phyloP scores from a whole-genome alignment of 2,113 vertebrate species.

The Poicephalus meyeri region DNA sequence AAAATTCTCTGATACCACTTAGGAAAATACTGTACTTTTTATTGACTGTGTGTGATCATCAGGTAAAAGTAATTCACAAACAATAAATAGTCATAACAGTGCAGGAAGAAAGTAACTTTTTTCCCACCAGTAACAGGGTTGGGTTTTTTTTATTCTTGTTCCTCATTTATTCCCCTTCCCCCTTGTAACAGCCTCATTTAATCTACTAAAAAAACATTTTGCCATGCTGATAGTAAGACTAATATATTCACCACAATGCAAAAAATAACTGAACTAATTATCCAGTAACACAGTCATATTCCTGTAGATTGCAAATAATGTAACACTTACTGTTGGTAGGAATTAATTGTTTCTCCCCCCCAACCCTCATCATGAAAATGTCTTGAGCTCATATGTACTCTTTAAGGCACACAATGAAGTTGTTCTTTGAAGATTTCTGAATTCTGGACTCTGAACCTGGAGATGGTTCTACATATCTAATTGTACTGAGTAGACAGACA shows the following conservation, averaged over 20 bases:
- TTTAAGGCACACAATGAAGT: neutral
- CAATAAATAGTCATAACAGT: neutral
- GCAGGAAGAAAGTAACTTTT: neutral
- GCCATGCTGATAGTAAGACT: neutral
- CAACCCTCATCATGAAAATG: accelerated
- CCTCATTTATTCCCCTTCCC: neutral
- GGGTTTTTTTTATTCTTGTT: neutral
- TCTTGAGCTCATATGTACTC: accelerated
- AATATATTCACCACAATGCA: neutral
- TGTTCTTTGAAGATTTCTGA: neutral
- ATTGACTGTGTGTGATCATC: neutral
- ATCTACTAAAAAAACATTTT: neutral
- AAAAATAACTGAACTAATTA: neutral
- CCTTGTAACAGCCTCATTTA: neutral
- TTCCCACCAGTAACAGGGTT: neutral
- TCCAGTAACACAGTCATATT: neutral
- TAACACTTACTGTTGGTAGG: neutral
- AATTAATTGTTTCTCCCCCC: neutral
- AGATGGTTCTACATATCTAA: neutral
- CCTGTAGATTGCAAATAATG: neutral
- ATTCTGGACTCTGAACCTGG: neutral
- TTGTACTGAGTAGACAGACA: neutral
- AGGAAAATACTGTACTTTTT: neutral
- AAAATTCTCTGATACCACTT: neutral
- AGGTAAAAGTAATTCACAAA: neutral